phyloP scores from a whole-genome alignment of 1,140 invertebrate species.

The Panulirus ornatus region DNA sequence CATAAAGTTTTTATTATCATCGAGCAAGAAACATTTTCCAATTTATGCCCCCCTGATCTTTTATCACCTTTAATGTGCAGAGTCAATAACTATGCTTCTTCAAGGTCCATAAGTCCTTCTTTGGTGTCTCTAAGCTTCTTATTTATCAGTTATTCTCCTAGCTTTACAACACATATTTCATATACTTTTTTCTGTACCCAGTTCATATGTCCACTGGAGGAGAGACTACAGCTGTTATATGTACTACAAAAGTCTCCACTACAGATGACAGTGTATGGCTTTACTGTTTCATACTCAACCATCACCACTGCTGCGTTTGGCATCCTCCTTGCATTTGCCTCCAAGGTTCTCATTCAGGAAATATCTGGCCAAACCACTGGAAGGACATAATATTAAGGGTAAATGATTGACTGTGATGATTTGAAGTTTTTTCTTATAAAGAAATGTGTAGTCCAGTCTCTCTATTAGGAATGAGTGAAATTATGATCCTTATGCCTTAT shows the following conservation, averaged over 20 bases:
- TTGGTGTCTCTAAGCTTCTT: too few species aligned
- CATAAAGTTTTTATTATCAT: too few species aligned
- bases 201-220: slow-evolving; percentile 72
- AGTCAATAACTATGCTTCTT: background rate
- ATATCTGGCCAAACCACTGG: slow-evolving; percentile 16
- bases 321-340: slow-evolving; percentile 68
- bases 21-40: too few species aligned
- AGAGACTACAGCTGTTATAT: slow-evolving; percentile 63
- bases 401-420: too few species aligned
- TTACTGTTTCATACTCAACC: slow-evolving; percentile 57
- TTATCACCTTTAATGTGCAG: too few species aligned
- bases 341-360: slow-evolving; percentile 68
- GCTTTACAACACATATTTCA: background rate
- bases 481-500: too few species aligned
- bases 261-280: slow-evolving; percentile 71
- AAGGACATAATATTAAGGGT: too few species aligned
- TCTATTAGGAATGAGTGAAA: too few species aligned
- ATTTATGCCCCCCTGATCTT: too few species aligned
- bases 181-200: background rate
- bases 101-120: background rate
- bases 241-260: slow-evolving; percentile 68
- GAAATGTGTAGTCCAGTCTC: too few species aligned
- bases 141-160: background rate
- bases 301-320: slow-evolving; percentile 70
- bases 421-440: too few species aligned